Evolutionary conservation across 2,888 invertebrate species (phyloP), one percentile per base, ranked within the genome.

Genomic region (Synergus gifuensis): DNA sequence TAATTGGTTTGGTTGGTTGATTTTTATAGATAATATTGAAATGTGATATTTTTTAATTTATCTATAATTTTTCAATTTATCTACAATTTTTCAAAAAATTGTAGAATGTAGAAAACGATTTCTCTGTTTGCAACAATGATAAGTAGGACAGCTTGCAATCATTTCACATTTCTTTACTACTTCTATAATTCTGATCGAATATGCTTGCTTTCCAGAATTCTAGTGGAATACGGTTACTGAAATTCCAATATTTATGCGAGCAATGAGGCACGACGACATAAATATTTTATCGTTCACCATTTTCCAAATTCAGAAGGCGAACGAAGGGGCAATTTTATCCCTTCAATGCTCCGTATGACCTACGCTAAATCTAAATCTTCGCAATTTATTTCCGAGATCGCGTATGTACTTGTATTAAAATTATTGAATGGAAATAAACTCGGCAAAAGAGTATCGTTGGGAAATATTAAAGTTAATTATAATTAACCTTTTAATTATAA

Each of bases 261-360:
- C 85, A 85, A 86, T 85, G 85, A 87, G 82, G 82, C 84, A 76
- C 81, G 73, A 81, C 80, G 81, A 79, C 81, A 85, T 86, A 87
- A 87, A 87, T 87, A 86, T 86, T 87, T 84, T 83, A 86, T 86
- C 78, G 80, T 76, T 79, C 76, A 78, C 79, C 81, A 83, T 83
- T 86, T 85, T 83, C 78, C 80, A 83, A 85, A 86, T 88, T 85
- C 86, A 79, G 79, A 79, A 79, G 77, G 77, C 78, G 79, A 77
- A 79, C 69, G 73, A 36, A 80, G 78, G 66, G 44, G 49, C 60
- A 78, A 66, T 63, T 78, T 69, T 46, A 66, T 46, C 12, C 69
- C 49, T 62, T 69, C 28, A 67, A 66, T 79, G 40, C 58, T 77
- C 36, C 62, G 42, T 69, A 76, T 76, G 18, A 42, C 40, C 77